These are phyloP conservation scores for Eptesicus fuscus DNA, from an alignment of 2,113 vertebrate genomes.

Conservation along the genomic window DNA sequence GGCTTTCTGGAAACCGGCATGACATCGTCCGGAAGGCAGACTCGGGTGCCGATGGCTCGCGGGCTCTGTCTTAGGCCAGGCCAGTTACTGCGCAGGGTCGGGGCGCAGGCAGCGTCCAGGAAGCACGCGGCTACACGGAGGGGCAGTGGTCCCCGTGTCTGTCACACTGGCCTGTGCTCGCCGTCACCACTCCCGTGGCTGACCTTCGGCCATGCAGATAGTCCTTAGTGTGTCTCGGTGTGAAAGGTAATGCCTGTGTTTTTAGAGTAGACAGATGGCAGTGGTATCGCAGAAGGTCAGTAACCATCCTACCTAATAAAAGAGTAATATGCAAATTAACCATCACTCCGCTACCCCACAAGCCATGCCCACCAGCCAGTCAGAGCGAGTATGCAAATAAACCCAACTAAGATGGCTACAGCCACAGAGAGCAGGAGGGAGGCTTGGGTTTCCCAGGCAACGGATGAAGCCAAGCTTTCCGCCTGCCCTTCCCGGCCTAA, in stretches of 20 bases:
- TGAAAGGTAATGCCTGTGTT: neutral
- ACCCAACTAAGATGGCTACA: too few species aligned
- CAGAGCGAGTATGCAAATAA: too few species aligned
- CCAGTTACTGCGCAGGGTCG: neutral
- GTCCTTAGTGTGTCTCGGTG: neutral
- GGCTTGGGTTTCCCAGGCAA: too few species aligned
- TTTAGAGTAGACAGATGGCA: neutral
- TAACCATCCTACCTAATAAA: too few species aligned
- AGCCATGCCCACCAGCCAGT: too few species aligned
- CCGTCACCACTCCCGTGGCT: neutral
- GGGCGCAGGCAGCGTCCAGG: neutral
- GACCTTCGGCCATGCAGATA: neutral
- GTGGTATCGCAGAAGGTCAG: neutral
- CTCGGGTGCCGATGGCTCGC: fast-evolving
- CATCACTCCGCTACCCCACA: too few species aligned
- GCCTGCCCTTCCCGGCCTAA: too few species aligned
- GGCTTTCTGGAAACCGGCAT: neutral
- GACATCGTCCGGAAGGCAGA: neutral
- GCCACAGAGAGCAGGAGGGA: too few species aligned
- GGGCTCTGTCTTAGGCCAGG: neutral
- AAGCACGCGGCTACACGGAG: neutral
- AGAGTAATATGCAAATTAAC: too few species aligned
- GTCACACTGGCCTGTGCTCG: too few species aligned
- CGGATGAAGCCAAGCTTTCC: too few species aligned
- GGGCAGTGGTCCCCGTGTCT: neutral